Conservation (phyloP, 2,797 vertebrate genomes). For the Rhabdophis nuchalis region DNA sequence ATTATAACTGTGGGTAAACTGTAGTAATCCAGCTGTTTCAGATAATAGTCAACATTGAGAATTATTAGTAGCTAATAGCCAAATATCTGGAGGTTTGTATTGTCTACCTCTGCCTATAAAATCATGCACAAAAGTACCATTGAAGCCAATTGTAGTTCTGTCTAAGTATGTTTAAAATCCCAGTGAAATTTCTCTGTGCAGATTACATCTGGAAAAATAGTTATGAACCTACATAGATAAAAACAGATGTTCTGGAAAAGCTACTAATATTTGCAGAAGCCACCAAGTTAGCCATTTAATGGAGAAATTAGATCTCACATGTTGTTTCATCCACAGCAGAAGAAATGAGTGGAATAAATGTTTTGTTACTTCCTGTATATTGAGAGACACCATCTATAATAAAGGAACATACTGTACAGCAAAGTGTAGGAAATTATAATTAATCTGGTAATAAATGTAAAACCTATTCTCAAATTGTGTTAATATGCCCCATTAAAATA, state of each 20-base stretch:
- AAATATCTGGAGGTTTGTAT: background rate
- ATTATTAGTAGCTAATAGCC: background rate
- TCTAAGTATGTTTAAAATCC: background rate
- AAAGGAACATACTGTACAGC: background rate
- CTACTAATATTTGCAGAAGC: background rate
- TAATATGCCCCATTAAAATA: slow-evolving; percentile 10
- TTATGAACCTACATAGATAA: background rate
- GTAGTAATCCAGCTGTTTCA: background rate
- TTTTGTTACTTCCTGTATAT: background rate
- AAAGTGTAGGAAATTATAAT: background rate
- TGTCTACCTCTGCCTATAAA: background rate
- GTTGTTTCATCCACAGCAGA: background rate
- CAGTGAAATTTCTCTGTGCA: background rate
- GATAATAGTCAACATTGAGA: background rate
- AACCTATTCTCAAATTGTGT: background rate
- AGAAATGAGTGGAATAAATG: background rate
- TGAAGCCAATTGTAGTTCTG: background rate
- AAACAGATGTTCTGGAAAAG: background rate
- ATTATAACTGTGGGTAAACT: background rate
- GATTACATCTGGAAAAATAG: slow-evolving; percentile 16
- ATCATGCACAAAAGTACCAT: background rate
- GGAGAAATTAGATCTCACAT: slow-evolving; percentile 18
- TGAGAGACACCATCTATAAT: background rate
- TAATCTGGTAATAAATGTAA: slow-evolving; percentile 9
- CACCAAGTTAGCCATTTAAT: slow-evolving; percentile 9